Conservation (phyloP, 2,888 invertebrate genomes). For the Lacanobia oleracea region DNA sequence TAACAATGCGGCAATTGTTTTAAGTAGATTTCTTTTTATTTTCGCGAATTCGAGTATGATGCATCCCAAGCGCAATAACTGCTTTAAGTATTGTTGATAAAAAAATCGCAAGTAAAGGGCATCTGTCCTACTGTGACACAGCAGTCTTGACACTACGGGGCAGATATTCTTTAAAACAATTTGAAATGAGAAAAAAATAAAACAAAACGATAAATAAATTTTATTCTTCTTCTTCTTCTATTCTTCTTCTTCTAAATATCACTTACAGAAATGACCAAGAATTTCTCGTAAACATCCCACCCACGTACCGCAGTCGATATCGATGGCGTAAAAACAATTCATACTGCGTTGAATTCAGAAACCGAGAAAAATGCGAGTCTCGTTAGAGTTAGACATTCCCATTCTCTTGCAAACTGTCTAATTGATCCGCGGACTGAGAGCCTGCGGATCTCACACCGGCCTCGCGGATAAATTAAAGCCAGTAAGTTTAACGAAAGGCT, state of each 20-base stretch:
- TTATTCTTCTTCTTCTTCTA: too few relatives aligned
- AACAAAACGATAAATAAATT: slow-evolving; percentile 12
- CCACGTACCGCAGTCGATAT: slow-evolving; percentile 14
- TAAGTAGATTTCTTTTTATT: slow-evolving; percentile 43
- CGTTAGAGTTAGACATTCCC: slow-evolving; percentile 45
- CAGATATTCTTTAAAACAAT: slow-evolving; percentile 3
- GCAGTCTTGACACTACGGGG: slow-evolving; percentile 33
- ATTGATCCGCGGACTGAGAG: slow-evolving; percentile 54
- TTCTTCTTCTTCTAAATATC: too few relatives aligned
- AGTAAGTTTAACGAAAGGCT: slow-evolving; percentile 68
- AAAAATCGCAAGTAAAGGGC: slow-evolving; percentile 25
- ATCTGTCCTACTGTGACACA: slow-evolving; percentile 38
- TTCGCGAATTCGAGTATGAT: slow-evolving; percentile 29
- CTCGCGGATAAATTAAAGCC: slow-evolving; percentile 59
- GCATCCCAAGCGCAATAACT: slow-evolving; percentile 30
- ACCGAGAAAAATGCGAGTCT: slow-evolving; percentile 47
- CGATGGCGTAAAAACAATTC: slow-evolving; percentile 23
- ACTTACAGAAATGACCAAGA: slow-evolving; percentile 9
- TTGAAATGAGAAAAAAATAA: background rate
- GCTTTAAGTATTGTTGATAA: slow-evolving; percentile 25
- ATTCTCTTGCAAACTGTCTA: slow-evolving; percentile 47
- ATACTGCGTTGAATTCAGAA: slow-evolving; percentile 21
- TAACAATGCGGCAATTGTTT: slow-evolving; percentile 60
- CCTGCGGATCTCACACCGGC: slow-evolving; percentile 56
- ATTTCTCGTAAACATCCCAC: slow-evolving; percentile 13